Evolutionary conservation across 2,797 vertebrate species (phyloP).

Genomic region (Sebastes taczanowskii): DNA sequence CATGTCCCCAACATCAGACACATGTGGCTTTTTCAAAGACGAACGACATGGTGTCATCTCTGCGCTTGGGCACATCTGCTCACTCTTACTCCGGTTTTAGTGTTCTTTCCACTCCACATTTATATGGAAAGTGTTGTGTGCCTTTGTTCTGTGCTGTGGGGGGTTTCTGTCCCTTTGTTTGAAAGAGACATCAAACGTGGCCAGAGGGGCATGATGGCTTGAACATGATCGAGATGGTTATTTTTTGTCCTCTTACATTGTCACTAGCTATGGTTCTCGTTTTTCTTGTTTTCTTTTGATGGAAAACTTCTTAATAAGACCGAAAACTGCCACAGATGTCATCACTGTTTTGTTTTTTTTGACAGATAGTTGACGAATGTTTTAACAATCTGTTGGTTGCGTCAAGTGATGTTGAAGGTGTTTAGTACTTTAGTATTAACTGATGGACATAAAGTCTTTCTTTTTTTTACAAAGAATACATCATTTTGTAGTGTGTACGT

Average conservation of each 20-base stretch:
- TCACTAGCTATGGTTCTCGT: neutral
- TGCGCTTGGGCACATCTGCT: conserved; percentile 73
- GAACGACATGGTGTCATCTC: conserved; percentile 80
- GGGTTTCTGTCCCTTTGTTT: conserved; percentile 71
- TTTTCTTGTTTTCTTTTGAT: conserved; percentile 19
- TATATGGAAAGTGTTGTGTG: conserved; percentile 77
- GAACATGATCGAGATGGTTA: conserved; percentile 68
- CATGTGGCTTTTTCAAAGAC: conserved; percentile 76
- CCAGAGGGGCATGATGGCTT: conserved; percentile 60
- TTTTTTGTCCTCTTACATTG: conserved; percentile 59
- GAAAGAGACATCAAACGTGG: conserved; percentile 63
- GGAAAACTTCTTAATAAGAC: conserved; percentile 43
- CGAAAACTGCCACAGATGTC: conserved; percentile 21
- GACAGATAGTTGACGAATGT: conserved; percentile 19
- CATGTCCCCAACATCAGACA: conserved; percentile 72
- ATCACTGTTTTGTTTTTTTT: neutral
- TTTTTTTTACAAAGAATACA: neutral
- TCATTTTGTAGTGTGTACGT: neutral
- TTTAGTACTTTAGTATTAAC: neutral
- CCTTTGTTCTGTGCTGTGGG: conserved; percentile 76
- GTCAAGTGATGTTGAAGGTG: conserved; percentile 21
- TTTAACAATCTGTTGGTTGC: conserved; percentile 9
- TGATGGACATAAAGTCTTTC: neutral
- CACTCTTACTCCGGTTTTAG: conserved; percentile 74
- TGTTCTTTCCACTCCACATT: conserved; percentile 77